Conservation (phyloP, 2,888 invertebrate genomes). For the Argynnis bischoffii region DNA sequence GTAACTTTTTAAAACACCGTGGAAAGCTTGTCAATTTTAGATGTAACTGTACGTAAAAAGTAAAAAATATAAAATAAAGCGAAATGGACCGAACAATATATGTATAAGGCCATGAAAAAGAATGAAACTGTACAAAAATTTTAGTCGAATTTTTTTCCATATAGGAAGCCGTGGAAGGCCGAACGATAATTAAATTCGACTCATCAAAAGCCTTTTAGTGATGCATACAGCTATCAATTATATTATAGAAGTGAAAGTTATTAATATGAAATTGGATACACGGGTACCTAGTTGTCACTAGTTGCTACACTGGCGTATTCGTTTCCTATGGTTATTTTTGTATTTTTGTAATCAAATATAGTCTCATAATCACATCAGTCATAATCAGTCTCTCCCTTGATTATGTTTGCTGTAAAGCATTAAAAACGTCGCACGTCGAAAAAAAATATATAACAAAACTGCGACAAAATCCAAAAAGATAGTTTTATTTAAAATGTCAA, state of each 20-base stretch:
- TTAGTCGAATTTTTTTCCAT: constrained; percentile 36
- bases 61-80: constrained; percentile 1
- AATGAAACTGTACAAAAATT: constrained; percentile 30
- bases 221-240: constrained; percentile 41
- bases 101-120: constrained; percentile 22
- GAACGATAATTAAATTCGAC: constrained; percentile 45
- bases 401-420: no score
- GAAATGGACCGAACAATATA: constrained; percentile 31
- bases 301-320: no score
- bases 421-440: no score
- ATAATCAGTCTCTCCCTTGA: no score
- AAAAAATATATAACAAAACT: no score
- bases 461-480: no score
- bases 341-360: no score
- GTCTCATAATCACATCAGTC: no score
- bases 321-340: no score
- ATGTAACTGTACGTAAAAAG: not conserved
- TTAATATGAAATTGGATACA: not conserved
- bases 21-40: not conserved
- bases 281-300: no score
- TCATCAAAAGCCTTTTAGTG: constrained; percentile 49
- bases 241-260: constrained; percentile 9
- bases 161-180: constrained; percentile 40
- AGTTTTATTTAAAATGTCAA: no score
- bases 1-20: not conserved